These are phyloP conservation scores for Nomada fabriciana DNA, from an alignment of 2,888 invertebrate genomes.

Conservation along the genomic window DNA sequence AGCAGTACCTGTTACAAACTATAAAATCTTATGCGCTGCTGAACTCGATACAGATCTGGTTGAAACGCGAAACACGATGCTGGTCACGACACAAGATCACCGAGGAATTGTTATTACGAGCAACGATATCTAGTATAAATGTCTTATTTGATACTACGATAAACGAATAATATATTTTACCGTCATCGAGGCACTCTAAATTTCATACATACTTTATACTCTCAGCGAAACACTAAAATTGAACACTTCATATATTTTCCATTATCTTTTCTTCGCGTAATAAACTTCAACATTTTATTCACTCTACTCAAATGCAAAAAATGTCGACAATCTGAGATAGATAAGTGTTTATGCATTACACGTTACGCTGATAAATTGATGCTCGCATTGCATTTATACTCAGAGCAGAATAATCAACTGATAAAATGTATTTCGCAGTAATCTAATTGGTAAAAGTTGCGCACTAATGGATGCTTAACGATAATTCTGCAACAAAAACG, in stretches of 20 bases:
- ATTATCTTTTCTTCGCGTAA: no score
- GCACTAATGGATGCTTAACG: constrained; percentile 7
- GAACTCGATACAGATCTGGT: constrained; percentile 3
- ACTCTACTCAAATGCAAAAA: no score
- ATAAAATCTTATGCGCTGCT: constrained; percentile 5
- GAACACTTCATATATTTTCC: no score
- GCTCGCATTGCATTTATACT: neutral
- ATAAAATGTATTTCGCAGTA: constrained; percentile 5
- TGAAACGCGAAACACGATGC: neutral
- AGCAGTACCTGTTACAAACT: neutral
- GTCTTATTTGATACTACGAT: neutral
- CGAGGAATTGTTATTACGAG: neutral
- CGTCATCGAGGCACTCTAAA: neutral
- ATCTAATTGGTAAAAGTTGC: constrained; percentile 8
- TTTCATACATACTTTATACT: no score
- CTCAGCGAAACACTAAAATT: no score
- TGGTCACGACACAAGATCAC: neutral
- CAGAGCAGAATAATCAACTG: neutral
- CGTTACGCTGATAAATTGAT: neutral
- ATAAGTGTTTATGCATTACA: no score
- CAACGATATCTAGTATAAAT: neutral
- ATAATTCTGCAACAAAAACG: constrained; percentile 1
- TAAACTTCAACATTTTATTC: no score
- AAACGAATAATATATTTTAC: constrained; percentile 2
- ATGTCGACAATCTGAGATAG: no score